Percentiles rank a stretch among this genome's conserved stretches.
Evolutionary conservation across 2,113 vertebrate genomes (phyloP).

Genomic region (Callaeas wilsoni): DNA sequence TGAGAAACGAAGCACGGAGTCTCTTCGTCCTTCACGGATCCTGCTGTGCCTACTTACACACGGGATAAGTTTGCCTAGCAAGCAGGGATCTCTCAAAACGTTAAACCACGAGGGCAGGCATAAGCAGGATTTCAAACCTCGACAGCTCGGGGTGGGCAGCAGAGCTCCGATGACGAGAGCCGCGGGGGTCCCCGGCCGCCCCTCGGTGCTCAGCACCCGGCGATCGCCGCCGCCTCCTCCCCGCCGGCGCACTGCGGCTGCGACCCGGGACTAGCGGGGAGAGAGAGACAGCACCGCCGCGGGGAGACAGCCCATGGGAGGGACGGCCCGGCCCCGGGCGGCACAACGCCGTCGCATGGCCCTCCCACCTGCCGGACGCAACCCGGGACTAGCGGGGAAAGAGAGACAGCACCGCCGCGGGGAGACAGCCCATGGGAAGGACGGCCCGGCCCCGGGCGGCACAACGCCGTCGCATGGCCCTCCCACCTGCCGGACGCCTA

Average conservation of each 20-base stretch:
- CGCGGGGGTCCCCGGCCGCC: neutral
- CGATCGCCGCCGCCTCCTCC: neutral
- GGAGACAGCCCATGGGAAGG: too few relatives aligned
- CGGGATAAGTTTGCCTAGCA: fast-evolving
- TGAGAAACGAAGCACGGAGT: fast-evolving
- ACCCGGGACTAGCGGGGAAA: too few relatives aligned
- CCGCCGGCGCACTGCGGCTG: neutral
- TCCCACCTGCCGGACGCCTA: neutral
- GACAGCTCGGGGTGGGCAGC: neutral
- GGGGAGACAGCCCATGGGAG: neutral
- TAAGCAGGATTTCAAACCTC: neutral
- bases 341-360: neutral
- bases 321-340: neutral
- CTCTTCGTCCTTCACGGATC: neutral
- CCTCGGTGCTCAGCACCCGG: neutral
- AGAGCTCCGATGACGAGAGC: neutral
- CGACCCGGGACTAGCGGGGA: neutral
- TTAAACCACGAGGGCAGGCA: fast-evolving
- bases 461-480: too few relatives aligned
- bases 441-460: too few relatives aligned
- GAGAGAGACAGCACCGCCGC: fast-evolving
- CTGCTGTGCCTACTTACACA: fast-evolving
- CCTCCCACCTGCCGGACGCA: too few relatives aligned
- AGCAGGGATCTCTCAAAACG: too few relatives aligned
- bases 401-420: too few relatives aligned